Evolutionary conservation across 2,797 vertebrate genomes (phyloP), one percentile per base, ranked within the genome.

Genomic region (Dromococcyx pavoninus): DNA sequence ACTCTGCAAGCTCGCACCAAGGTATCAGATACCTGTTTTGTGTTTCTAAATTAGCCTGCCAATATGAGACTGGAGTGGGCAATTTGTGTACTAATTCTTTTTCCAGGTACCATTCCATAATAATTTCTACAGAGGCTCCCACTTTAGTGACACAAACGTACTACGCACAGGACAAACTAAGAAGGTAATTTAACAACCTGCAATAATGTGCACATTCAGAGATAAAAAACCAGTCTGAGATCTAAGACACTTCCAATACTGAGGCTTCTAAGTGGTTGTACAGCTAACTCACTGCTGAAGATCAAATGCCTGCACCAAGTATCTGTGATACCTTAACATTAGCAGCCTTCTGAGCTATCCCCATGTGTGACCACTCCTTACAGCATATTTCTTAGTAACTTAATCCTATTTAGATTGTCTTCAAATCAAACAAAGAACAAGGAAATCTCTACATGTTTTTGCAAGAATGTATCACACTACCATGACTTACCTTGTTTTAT

Each of bases 391-490:
- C 86, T 93, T 94, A 94, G 89, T 88, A 91, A 96, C 92, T 95
- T 96, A 97, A 98, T 96, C 94, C 91, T 86, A 91, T 95, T 96
- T 96, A 95, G 91, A 83, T 57, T 91, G 66, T 43, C 88, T 91
- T 95, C 92, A 92, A 96, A 97, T 95, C 77, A 95, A 90, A 95
- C 61, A 41, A 90, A 93, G 85, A 95, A 91, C 28, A 66, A 83
- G 72, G 78, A 94, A 82, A 72, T 67, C 78, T 94, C 19, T 72
- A 73, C 37, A 27, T 56, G 88, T 69, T 97, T 95, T 95, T 86
- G 77, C 91, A 96, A 95, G 88, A 83, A 44, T 69, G 53, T 86
- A 91, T 94, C 94, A 91, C 81, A 37, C 13, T n/a, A 53, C 18
- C 12, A 54, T 41, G 41, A 43, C 28, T 83, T 57, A 66, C 9